Conservation (phyloP, 2,888 invertebrate genomes). For the Eugnorisma glareosa region DNA sequence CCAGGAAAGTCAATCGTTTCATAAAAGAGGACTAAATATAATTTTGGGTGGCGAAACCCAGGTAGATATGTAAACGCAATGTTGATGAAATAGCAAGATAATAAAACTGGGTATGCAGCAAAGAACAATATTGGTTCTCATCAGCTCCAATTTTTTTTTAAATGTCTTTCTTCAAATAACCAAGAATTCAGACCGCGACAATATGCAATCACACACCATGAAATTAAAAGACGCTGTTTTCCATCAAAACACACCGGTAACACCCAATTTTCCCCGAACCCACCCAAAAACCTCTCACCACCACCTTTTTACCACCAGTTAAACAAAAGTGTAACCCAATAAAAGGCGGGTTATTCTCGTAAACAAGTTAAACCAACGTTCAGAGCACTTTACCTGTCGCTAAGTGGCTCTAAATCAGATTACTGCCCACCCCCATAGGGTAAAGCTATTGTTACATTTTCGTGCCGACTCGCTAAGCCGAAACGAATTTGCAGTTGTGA, state of each 20-base stretch:
- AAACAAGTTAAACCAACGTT: conserved; percentile 78
- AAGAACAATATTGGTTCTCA: not conserved
- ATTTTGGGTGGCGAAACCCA: not conserved
- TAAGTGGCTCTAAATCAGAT: conserved; percentile 85
- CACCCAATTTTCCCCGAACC: not conserved
- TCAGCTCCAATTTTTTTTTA: not conserved
- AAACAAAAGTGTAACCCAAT: conserved; percentile 56
- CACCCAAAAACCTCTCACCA: conserved; percentile 22
- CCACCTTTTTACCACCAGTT: conserved; percentile 36
- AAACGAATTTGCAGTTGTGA: conserved; percentile 58
- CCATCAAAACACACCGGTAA: not conserved
- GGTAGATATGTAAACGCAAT: too few species aligned
- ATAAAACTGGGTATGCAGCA: not conserved
- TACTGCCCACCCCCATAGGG: conserved; percentile 67
- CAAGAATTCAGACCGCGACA: not conserved
- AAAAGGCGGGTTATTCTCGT: conserved; percentile 63
- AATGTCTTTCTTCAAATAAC: not conserved
- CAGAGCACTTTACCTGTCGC: conserved; percentile 85
- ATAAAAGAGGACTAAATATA: not conserved
- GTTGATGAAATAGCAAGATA: not conserved
- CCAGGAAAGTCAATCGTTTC: not conserved
- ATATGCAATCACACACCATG: not conserved
- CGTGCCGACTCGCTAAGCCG: conserved; percentile 66
- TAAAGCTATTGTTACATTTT: conserved; percentile 51
- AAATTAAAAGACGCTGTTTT: not conserved